These are phyloP conservation scores for Stichopus horrens DNA, from an alignment of 53 echinoderm and acorn worm genomes.

Conservation along the genomic window DNA sequence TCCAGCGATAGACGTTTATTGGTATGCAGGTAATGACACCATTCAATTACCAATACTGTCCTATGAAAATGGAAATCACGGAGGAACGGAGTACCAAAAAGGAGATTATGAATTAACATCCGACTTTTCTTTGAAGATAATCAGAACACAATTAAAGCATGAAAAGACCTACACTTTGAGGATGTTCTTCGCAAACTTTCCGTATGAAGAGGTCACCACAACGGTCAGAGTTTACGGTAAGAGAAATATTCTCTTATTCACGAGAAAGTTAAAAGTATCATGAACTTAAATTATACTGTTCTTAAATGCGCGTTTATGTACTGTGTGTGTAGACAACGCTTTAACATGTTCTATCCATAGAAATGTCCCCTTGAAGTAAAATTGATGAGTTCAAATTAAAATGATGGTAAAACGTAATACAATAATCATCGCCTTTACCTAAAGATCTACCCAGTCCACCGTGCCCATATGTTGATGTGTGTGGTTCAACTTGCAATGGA, in stretches of 20 bases:
- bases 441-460: neutral
- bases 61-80: neutral
- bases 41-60: neutral
- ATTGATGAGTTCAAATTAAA: too few relatives aligned
- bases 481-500: neutral
- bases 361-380: too few relatives aligned
- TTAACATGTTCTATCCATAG: too few relatives aligned
- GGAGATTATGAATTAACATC: neutral
- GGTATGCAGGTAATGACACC: neutral
- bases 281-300: too few relatives aligned
- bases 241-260: neutral
- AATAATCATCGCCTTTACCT: too few relatives aligned
- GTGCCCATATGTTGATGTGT: neutral
- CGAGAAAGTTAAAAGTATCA: too few relatives aligned
- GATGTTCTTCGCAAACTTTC: neutral
- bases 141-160: neutral
- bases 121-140: neutral
- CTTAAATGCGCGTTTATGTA: too few relatives aligned
- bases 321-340: too few relatives aligned
- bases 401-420: too few relatives aligned
- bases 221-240: neutral
- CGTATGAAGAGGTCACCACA: neutral
- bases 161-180: neutral
- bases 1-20: neutral
- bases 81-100: neutral